These are phyloP conservation scores for Eulemur macaco DNA, from an alignment of 2,113 vertebrate species.

Conservation along the genomic window DNA sequence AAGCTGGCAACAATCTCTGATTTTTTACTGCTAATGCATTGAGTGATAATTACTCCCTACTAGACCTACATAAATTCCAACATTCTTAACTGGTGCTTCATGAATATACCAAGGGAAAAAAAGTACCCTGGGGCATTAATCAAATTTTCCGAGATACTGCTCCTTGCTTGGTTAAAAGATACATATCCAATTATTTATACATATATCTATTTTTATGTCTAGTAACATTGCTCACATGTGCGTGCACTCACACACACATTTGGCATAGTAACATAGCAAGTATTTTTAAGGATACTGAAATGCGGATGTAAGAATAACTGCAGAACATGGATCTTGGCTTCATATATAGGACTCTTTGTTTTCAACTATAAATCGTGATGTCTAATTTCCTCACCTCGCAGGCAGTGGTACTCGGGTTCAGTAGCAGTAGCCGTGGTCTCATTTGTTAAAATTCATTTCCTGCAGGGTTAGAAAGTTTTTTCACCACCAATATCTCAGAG, in stretches of 20 bases:
- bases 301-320: neutral
- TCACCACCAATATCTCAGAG: constrained; percentile 44
- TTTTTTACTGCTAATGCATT: constrained; percentile 61
- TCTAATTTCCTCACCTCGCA: constrained; percentile 1
- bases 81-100: constrained; percentile 61
- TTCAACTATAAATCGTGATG: constrained; percentile 58
- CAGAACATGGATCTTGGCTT: neutral
- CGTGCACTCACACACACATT: neutral
- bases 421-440: neutral
- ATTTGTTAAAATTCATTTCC: constrained; percentile 64
- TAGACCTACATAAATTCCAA: constrained; percentile 66
- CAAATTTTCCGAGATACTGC: constrained; percentile 53
- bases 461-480: constrained; percentile 33
- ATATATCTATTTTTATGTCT: constrained; percentile 55
- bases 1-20: constrained; percentile 56
- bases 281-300: constrained; percentile 22
- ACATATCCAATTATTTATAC: constrained; percentile 50
- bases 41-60: constrained; percentile 70
- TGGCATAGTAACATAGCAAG: neutral
- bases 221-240: neutral
- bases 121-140: constrained; percentile 68
- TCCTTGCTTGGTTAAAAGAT: constrained; percentile 47
- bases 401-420: neutral
- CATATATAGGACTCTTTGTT: neutral
- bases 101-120: constrained; percentile 60